These are phyloP conservation scores for Ganaspis sp. DNA, from an alignment of 1,140 invertebrate species.

Conservation along the genomic window DNA sequence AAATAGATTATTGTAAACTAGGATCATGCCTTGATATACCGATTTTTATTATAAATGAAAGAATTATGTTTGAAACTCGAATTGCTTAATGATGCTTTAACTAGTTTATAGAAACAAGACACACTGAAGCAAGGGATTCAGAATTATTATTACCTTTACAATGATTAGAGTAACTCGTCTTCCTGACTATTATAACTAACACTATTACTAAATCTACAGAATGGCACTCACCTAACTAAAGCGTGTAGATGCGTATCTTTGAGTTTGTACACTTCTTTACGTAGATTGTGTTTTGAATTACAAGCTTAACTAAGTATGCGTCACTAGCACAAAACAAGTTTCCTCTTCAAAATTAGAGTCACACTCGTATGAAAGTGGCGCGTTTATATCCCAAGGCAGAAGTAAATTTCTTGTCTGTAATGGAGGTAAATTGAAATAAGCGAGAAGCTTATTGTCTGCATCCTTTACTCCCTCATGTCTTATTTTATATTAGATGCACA, in stretches of 20 bases:
- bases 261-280: slow-evolving; percentile 33
- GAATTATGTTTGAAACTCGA: no score
- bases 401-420: slow-evolving; percentile 69
- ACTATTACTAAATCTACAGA: background rate
- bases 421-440: slow-evolving; percentile 64
- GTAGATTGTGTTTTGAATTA: slow-evolving; percentile 43
- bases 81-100: no score
- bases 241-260: background rate
- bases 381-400: slow-evolving; percentile 67
- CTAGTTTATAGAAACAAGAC: no score
- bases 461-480: slow-evolving; percentile 32
- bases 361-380: slow-evolving; percentile 63
- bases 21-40: no score
- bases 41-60: no score
- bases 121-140: background rate
- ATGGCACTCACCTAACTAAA: background rate
- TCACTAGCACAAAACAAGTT: slow-evolving; percentile 60
- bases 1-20: no score
- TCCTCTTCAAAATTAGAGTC: slow-evolving; percentile 70
- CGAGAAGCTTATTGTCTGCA: slow-evolving; percentile 47
- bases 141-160: background rate
- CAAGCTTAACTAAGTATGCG: slow-evolving; percentile 38
- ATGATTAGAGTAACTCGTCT: background rate
- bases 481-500: slow-evolving; percentile 40
- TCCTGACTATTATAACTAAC: background rate